Evolutionary conservation across 2,888 invertebrate species (phyloP).

Genomic region (Anticlea derivata): DNA sequence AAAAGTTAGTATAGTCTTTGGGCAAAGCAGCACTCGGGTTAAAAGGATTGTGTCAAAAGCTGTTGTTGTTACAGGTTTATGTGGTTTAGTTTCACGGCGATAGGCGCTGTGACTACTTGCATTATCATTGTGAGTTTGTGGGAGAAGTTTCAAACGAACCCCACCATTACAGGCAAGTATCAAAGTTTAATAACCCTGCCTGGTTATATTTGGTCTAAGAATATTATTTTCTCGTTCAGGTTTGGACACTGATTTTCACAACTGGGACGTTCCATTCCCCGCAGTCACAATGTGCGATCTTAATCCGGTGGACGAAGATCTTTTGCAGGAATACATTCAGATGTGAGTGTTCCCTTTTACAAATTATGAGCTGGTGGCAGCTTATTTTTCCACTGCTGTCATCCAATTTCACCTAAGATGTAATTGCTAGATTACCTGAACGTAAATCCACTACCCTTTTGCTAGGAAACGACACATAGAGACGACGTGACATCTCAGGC

Average conservation of each 20-base stretch:
- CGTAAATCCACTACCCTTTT: neutral
- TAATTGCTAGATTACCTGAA: neutral
- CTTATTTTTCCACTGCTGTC: no score
- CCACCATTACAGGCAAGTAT: constrained; percentile 88
- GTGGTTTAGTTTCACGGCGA: constrained; percentile 90
- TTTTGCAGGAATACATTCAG: constrained; percentile 69
- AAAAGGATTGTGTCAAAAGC: neutral
- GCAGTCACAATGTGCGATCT: constrained; percentile 87
- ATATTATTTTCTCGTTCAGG: constrained; percentile 57
- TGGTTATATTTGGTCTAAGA: neutral
- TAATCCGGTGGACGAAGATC: constrained; percentile 79
- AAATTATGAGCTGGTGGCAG: no score
- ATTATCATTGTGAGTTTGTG: constrained; percentile 90
- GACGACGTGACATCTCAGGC: no score
- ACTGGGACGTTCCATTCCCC: constrained; percentile 91
- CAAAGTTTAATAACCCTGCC: neutral
- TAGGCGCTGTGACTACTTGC: constrained; percentile 88
- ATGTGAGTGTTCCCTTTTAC: constrained; percentile 49
- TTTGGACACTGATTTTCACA: constrained; percentile 91
- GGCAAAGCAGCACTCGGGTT: no score
- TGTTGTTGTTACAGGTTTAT: constrained; percentile 84
- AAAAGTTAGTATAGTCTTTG: constrained; percentile 83
- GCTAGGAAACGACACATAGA: no score
- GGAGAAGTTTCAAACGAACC: constrained; percentile 93
- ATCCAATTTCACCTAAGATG: no score